Evolutionary conservation across 2,888 invertebrate genomes (phyloP), one percentile per base, ranked within the genome.

Genomic region (Diogma glabrata): DNA sequence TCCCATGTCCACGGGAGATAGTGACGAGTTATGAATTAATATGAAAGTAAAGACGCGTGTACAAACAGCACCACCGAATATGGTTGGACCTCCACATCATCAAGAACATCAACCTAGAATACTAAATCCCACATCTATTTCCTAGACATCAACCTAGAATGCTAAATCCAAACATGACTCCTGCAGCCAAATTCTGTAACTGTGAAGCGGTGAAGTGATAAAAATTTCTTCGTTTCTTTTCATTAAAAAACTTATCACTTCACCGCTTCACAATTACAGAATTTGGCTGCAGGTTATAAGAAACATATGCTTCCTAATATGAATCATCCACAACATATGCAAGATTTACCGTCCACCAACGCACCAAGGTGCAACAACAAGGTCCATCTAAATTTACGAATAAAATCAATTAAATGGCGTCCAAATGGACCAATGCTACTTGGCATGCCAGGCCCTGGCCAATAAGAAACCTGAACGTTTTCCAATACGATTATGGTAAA

Each of bases 1-100:
- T n/a, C n/a, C n/a, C n/a, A n/a, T n/a, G n/a, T n/a, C n/a, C n/a
- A n/a, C n/a, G n/a, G n/a, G n/a, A n/a, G n/a, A n/a, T n/a, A n/a
- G 56, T 95, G 95, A 73, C 90, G 92, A 71, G 82, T 82, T 22
- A 67, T 83, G 58, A 82, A 81, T 67, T 82, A 89, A 74, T 92
- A 92, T 72, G 92, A 92, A 72, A 88, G 91, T 67, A 58, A 91
- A 91, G 75, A 89, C 90, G 24, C 76, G 74, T 38, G 73, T 72
- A 6, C 69, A 73, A 54, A 69, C 69, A 2, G 54, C 52, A 3
- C 65, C 67, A 8, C 67, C 66, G 3, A 65, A 61, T 51, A 66
- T 69, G 64, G 63, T 64, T 33, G 61, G 71, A 51, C 72, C 73
- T 53, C 72, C 69, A 52, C 74, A 72, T 53, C 72, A 74, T 58